Evolutionary conservation across 2,113 vertebrate species (phyloP).

Genomic region (Oreochromis aureus): DNA sequence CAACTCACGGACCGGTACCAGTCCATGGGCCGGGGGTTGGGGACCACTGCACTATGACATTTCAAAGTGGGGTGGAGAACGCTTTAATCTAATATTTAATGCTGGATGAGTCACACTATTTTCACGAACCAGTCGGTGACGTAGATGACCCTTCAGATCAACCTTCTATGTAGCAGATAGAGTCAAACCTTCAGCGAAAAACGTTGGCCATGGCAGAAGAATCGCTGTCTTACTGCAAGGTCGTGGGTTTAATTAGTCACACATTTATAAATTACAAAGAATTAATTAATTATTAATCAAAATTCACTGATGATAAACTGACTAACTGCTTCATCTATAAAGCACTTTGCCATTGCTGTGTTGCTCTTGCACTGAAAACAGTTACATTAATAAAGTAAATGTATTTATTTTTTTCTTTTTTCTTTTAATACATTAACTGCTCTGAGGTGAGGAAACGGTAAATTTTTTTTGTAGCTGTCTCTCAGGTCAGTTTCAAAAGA

Average conservation of each 20-base stretch:
- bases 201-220: rapidly evolving
- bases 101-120: not conserved
- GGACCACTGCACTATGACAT: not conserved
- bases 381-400: not conserved
- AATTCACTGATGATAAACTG: not conserved
- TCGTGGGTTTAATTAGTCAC: not conserved
- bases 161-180: not conserved
- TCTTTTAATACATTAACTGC: not conserved
- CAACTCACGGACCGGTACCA: no score
- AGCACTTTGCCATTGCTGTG: not conserved
- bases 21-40: rapidly evolving
- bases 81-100: not conserved
- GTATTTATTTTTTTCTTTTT: rapidly evolving
- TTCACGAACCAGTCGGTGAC: not conserved
- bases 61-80: not conserved
- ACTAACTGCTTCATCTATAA: not conserved
- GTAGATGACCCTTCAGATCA: not conserved
- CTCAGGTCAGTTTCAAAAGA: not conserved
- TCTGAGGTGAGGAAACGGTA: not conserved
- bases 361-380: not conserved
- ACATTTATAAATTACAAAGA: not conserved
- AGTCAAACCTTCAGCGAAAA: not conserved
- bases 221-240: not conserved
- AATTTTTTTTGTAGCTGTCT: not conserved
- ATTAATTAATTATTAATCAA: not conserved